Evolutionary conservation across 2,797 vertebrate genomes (phyloP).

Genomic region (Rhinella marina): DNA sequence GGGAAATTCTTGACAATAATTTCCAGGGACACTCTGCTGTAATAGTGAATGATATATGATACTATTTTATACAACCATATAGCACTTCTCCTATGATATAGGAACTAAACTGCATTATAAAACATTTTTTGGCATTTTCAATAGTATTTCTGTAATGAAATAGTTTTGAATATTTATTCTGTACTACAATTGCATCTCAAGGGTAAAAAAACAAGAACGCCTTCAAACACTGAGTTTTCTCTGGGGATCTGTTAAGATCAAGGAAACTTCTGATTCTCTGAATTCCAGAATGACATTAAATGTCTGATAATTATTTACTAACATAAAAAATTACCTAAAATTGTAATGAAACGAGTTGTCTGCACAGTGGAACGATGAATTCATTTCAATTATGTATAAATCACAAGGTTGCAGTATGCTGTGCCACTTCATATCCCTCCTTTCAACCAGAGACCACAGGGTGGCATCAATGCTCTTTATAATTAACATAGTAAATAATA

Average conservation of each 20-base stretch:
- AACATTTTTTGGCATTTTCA: conserved; percentile 19
- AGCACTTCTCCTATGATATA: neutral
- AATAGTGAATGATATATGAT: neutral
- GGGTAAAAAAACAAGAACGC: neutral
- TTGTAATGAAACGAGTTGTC: neutral
- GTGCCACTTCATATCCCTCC: conserved; percentile 57
- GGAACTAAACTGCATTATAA: neutral
- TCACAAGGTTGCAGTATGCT: neutral
- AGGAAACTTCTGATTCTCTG: neutral
- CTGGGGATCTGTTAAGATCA: conserved; percentile 3
- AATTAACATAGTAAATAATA: conserved; percentile 70
- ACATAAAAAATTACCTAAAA: neutral
- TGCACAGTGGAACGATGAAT: neutral
- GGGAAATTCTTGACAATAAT: neutral
- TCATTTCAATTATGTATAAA: neutral
- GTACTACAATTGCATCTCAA: neutral
- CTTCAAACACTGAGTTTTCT: neutral
- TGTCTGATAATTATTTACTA: conserved; percentile 12
- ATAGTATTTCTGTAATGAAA: neutral
- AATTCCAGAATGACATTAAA: neutral
- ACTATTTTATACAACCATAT: neutral
- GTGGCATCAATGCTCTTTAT: conserved; percentile 78
- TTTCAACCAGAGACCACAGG: conserved; percentile 75
- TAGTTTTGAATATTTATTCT: neutral
- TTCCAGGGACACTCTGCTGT: neutral